A percentile compares a stretch with the other conserved stretches of the same genome.
Conservation (phyloP, 2,113 vertebrate genomes). For the Strigops habroptila region DNA sequence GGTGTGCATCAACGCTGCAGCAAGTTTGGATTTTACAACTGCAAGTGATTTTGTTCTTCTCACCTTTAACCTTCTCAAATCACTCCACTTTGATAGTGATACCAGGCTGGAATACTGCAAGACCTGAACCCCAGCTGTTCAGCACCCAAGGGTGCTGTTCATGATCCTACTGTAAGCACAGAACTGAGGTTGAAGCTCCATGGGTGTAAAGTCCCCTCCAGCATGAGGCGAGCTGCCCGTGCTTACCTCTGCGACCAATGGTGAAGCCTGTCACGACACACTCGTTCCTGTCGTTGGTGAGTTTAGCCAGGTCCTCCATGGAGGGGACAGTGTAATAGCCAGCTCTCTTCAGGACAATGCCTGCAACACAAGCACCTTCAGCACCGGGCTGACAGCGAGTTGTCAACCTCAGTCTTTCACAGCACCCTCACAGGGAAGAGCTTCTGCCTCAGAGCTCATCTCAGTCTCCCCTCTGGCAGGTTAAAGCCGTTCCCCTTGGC, state of each 20-base stretch:
- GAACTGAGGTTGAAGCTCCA: rapidly evolving
- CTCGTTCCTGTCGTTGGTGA: constrained; percentile 81
- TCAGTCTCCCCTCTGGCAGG: background rate
- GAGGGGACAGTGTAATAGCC: constrained; percentile 96
- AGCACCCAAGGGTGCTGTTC: background rate
- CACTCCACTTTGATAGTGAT: too few relatives aligned
- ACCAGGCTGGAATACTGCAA: rapidly evolving
- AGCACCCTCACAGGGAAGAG: background rate
- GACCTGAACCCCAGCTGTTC: rapidly evolving
- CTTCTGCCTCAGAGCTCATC: background rate
- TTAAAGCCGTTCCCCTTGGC: background rate
- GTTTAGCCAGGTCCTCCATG: constrained; percentile 87
- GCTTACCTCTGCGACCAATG: constrained; percentile 88
- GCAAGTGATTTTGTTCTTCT: background rate
- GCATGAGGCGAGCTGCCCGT: rapidly evolving
- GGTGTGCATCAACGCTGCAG: background rate
- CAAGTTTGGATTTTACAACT: too few relatives aligned
- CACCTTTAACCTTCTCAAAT: too few relatives aligned
- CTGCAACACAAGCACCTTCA: constrained; percentile 57
- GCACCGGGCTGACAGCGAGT: background rate
- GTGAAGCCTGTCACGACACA: constrained; percentile 92
- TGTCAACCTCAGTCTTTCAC: rapidly evolving
- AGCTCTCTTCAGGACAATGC: constrained; percentile 83
- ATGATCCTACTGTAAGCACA: background rate
- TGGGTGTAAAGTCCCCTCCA: rapidly evolving